phyloP scores from a whole-genome alignment of 2,113 vertebrate genomes.

The Eudyptes chrysolophus region DNA sequence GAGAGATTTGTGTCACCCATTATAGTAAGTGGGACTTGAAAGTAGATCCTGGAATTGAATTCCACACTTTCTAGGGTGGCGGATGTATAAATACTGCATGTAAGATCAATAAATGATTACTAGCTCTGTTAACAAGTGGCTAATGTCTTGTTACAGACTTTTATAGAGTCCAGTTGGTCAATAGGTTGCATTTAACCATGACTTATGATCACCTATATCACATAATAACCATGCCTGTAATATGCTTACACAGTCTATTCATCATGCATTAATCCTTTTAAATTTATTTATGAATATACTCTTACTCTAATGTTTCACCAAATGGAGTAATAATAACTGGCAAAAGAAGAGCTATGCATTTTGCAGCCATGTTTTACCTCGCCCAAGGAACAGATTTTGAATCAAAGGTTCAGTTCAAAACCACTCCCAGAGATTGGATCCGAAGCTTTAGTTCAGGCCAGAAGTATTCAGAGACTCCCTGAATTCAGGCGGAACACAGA shows the following conservation, averaged over 20 bases:
- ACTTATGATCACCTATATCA: slow-evolving; percentile 54
- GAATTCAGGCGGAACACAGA: not conserved
- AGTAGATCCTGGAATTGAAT: slow-evolving; percentile 57
- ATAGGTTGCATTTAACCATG: slow-evolving; percentile 69
- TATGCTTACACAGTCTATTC: slow-evolving; percentile 62
- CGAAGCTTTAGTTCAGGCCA: not conserved
- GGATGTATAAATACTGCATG: slow-evolving; percentile 66
- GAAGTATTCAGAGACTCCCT: not conserved
- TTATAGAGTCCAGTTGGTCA: slow-evolving; percentile 57
- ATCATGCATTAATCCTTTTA: slow-evolving; percentile 64
- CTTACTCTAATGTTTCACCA: slow-evolving; percentile 42
- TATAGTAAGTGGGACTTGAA: slow-evolving; percentile 27
- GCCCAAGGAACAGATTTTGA: not conserved
- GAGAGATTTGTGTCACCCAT: slow-evolving; percentile 33
- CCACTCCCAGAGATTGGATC: not conserved
- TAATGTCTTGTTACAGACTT: slow-evolving; percentile 63
- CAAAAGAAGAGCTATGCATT: not conserved
- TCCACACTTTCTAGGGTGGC: slow-evolving; percentile 57
- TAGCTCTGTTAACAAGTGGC: slow-evolving; percentile 66
- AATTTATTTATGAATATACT: slow-evolving; percentile 56
- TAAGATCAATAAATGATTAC: slow-evolving; percentile 61
- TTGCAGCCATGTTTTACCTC: not conserved
- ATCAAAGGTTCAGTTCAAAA: not conserved
- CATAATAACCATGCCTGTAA: slow-evolving; percentile 60
- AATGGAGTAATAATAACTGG: slow-evolving; percentile 19